phyloP scores from a whole-genome alignment of 2,797 vertebrate species.

The Cynodonichthys magdalenae region DNA sequence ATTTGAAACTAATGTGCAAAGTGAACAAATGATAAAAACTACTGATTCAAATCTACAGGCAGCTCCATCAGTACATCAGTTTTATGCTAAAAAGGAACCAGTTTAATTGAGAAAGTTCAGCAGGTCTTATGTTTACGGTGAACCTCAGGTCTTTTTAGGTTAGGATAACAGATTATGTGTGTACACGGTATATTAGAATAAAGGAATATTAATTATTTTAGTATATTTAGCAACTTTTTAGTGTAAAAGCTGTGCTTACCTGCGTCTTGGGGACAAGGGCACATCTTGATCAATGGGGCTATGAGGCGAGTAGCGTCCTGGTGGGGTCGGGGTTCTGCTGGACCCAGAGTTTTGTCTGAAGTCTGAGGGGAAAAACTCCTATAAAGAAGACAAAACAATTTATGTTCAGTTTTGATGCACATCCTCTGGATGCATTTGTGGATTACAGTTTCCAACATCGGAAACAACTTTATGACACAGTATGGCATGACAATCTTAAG shows the following conservation, averaged over 20 bases:
- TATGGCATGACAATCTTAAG: slow-evolving; percentile 8
- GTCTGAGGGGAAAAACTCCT: slow-evolving; percentile 79
- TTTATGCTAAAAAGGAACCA: too few species aligned
- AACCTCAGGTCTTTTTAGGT: too few species aligned
- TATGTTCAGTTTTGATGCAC: slow-evolving; percentile 21
- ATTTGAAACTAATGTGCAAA: too few species aligned
- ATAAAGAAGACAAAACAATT: slow-evolving; percentile 21
- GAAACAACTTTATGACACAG: neutral
- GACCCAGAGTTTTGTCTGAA: slow-evolving; percentile 78
- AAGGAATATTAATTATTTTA: too few species aligned
- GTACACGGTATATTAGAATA: too few species aligned
- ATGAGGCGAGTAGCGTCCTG: slow-evolving; percentile 78
- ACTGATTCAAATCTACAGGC: too few species aligned
- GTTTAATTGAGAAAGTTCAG: too few species aligned
- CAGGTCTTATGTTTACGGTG: too few species aligned
- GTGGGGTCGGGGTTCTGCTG: slow-evolving; percentile 82
- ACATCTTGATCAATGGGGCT: slow-evolving; percentile 78
- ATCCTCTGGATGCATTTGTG: slow-evolving; percentile 18
- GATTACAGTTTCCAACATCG: slow-evolving; percentile 4
- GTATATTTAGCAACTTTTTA: neutral
- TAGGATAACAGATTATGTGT: too few species aligned
- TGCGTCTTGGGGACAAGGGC: slow-evolving; percentile 77
- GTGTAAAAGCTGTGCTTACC: slow-evolving; percentile 56
- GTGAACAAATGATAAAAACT: too few species aligned
- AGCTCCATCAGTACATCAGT: too few species aligned